Base-by-base conservation (phyloP, 1,140 invertebrate species). In the Meloidogyne exigua region DNA sequence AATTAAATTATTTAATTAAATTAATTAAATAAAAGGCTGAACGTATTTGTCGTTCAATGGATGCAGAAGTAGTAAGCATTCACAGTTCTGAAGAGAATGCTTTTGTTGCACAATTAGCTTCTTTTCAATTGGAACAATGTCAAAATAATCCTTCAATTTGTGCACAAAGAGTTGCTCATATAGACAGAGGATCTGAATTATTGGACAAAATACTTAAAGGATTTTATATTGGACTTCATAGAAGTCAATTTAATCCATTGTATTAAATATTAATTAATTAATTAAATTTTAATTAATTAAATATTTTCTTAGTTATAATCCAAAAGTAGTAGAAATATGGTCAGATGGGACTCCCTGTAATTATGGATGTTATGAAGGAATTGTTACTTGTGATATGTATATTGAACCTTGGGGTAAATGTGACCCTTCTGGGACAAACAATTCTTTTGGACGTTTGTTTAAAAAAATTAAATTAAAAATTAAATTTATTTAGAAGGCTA, bases 61-160 rank as follows among this genome's bases (percentile, higher is more conserved):
- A n/a, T 1, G 49, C 49, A n/a, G 49, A 57, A 57, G 18, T 57
- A 7, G 49, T 57, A 7, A 57, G 49, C 5, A 57, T 57, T 57
- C 49, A 57, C 49, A 57, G 18, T 7, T n/a, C 49, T 57, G 49
- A 57, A 57, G 49, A 57, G 21, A 57, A 57, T 57, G 18, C 49
- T n/a, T 57, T 57, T 57, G 49, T 57, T 1, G 49, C 49, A 57
- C 18, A 10, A 7, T 7, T 57, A n/a, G 49, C 49, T n/a, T n/a
- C 49, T 0, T n/a, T n/a, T 57, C 49, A n/a, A 57, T 57, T 57
- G 1, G 49, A 0, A 57, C 18, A 57, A 57, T 57, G 49, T 57
- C 49, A 57, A 57, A 57, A 57, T n/a, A 57, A 57, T n/a, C 49
- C 49, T 57, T 57, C 10, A 57, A n/a, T 57, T 57, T 57, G 49